Base-by-base conservation (phyloP, 2,113 vertebrate species). In the Caranx melampygus region DNA sequence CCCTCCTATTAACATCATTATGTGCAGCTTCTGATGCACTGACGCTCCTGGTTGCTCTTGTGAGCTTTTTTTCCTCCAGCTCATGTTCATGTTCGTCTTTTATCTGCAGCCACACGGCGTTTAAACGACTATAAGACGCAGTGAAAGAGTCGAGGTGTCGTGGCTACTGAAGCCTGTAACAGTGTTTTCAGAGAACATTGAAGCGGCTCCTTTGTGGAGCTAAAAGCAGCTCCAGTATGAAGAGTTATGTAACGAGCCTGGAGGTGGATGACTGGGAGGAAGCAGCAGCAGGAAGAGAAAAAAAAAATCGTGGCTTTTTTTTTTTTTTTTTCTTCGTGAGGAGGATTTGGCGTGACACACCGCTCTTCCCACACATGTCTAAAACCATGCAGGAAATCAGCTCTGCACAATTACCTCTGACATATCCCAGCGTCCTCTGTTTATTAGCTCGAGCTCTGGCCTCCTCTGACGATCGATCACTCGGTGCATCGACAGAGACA, bases 171-270 rank as follows among this genome's bases (percentile, higher is more conserved):
- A 76, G 77, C 81, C 85, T 79, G 57, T 59, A 67, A 83, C 78
- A 21, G 66, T 37, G 78, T 83, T 87, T 86, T 83, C 59, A 82
- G 49, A 73, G 65, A 60, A 72, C 61, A 44, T 83, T 81, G 71
- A 85, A 78, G 60, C 4, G 9, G 10, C 68, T 81, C 77, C 79
- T 84, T 85, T 85, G 72, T 90, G 85, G 31, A 86, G 84, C 85
- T 92, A 72, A 92, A 91, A 88, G 83, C 75, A 15, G 68, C 64
- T n/a, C 3, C 79, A 74, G 75, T 44, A 21, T 65, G 83, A 14
- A 10, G 65, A 33, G 82, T 93, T 92, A 82, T 34, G 81, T 83
- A 94, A 93, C 64, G 63, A 78, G n/a, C 74, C 86, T 83, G 83
- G 79, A 92, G 89, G 91, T 89, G 83, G 80, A 83, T 51, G 78